Percentiles rank a stretch among this genome's conserved stretches.
Evolutionary conservation across 2,113 vertebrate species (phyloP).

Genomic region (Edolisoma coerulescens): DNA sequence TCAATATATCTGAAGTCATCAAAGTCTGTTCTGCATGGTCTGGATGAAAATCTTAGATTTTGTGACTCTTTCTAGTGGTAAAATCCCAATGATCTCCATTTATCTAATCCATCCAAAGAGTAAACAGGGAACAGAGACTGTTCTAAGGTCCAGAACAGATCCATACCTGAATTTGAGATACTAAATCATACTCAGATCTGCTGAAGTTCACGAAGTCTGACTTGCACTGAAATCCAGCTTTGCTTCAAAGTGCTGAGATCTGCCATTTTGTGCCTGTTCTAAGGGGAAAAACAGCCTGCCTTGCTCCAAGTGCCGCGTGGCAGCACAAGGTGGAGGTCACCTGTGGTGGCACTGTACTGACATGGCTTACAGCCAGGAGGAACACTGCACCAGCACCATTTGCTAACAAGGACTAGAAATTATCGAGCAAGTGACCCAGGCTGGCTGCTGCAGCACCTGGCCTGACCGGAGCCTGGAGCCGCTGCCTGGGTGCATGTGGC

Average conservation of each 20-base stretch:
- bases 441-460: background rate
- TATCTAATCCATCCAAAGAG: background rate
- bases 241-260: background rate
- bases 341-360: background rate
- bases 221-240: background rate
- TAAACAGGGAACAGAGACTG: background rate
- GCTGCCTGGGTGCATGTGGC: accelerated
- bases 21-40: background rate
- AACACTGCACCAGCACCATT: background rate
- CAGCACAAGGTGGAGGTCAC: background rate
- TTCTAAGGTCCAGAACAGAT: background rate
- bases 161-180: background rate
- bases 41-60: background rate
- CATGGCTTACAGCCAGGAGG: background rate
- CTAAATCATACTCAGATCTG: background rate
- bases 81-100: background rate
- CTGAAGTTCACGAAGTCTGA: background rate
- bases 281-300: background rate
- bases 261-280: background rate
- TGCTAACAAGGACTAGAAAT: background rate
- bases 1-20: background rate
- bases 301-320: background rate
- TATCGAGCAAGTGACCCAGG: background rate
- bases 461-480: background rate
- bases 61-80: background rate